Evolutionary conservation across 2,888 invertebrate species (phyloP), one percentile per base, ranked within the genome.

Genomic region (Empis stercorea): DNA sequence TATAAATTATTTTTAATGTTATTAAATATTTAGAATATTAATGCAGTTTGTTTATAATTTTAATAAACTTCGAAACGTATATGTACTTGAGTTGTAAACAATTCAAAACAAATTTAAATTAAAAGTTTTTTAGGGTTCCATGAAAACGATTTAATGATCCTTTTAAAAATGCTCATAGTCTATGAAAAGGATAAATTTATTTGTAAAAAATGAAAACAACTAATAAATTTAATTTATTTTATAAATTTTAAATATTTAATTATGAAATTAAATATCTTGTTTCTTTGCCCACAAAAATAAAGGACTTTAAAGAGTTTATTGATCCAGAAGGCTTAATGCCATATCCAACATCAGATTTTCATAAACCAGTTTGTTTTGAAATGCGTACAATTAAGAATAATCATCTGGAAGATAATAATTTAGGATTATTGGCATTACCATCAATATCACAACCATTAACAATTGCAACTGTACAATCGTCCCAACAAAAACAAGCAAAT

Each of bases 231-330:
- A 13, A 13, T 32, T 32, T 13, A n/a, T 37, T 36, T 7, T 4
- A 14, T 36, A 14, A 36, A 14, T 14, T 36, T 36, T 45, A 10
- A 44, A 46, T 38, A 37, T 44, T 23, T 13, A 47, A 34, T 45
- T 51, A 67, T 68, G 65, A 44, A 73, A 7, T 7, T 27, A 7
- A 27, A 27, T 6, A 27, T 7, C 5, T 20, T 20, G 3, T 27
- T 27, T 27, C 23, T 7, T 27, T 20, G 3, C 20, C 20, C 20
- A 20, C 5, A 27, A 27, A 27, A 27, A 3, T 5, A 4, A 27
- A 91, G 89, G 86, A 86, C 62, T 88, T 84, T 76, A 88, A 87
- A 76, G 88, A 89, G 68, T 87, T 85, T 75, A 84, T 87, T 66
- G 89, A 89, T 71, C 87, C 89, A 50, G 89, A 89, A 73, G 85